These are phyloP conservation scores for Neocrepidodera transversa DNA, from an alignment of 2,888 invertebrate species.

Conservation along the genomic window DNA sequence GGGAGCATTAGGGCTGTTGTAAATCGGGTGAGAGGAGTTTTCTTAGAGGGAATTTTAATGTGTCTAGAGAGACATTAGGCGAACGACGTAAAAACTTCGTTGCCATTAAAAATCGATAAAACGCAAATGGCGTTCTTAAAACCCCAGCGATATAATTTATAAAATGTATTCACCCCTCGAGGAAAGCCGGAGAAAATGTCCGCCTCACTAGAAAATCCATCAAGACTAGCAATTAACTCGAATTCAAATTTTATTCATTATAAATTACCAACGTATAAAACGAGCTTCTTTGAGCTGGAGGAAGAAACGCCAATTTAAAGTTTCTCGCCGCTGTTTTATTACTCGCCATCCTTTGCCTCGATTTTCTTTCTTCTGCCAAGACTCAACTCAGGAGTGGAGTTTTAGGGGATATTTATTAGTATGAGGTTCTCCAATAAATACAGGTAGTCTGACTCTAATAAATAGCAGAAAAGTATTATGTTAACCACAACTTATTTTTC, in stretches of 20 bases:
- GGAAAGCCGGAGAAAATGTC: constrained; percentile 54
- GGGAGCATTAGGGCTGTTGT: constrained; percentile 9
- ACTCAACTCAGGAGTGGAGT: background rate
- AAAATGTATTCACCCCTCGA: constrained; percentile 58
- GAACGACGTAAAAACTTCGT: constrained; percentile 46
- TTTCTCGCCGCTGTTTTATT: constrained; percentile 54
- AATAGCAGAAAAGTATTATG: no score
- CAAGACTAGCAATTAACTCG: constrained; percentile 62
- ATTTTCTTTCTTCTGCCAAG: constrained; percentile 25
- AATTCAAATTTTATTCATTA: constrained; percentile 63
- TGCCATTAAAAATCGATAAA: constrained; percentile 58
- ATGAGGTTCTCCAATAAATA: no score
- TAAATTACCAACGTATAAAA: constrained; percentile 62
- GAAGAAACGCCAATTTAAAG: constrained; percentile 62
- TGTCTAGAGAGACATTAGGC: constrained; percentile 44
- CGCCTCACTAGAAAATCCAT: constrained; percentile 58
- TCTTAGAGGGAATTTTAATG: constrained; percentile 44
- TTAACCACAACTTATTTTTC: no score
- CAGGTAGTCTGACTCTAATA: no score
- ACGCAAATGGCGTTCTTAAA: constrained; percentile 58
- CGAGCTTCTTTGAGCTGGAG: constrained; percentile 58
- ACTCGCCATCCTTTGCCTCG: constrained; percentile 45
- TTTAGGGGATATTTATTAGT: no score
- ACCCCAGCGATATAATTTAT: constrained; percentile 56
- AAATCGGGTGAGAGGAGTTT: constrained; percentile 29